Evolutionary conservation across 1,140 invertebrate genomes (phyloP), one percentile per base, ranked within the genome.

Genomic region (Eumaeus atala): DNA sequence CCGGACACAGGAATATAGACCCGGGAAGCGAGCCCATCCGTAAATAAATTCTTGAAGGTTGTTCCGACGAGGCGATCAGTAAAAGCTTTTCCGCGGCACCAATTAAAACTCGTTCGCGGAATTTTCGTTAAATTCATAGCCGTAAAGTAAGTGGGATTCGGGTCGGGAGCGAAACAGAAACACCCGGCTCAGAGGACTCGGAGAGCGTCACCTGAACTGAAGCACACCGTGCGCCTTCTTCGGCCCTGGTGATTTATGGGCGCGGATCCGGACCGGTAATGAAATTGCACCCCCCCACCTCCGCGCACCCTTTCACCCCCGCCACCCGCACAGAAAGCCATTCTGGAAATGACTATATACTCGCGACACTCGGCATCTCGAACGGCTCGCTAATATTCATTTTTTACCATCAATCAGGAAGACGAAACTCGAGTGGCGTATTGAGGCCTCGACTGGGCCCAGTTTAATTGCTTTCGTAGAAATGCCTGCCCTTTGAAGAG

Each of bases 231-330:
- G 67, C 72, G 72, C 65, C 75, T 77, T 78, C 79, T 84, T 85
- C 78, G 77, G 78, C 61, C 70, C 69, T 72, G 75, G 80, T 89
- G 89, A 87, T 89, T 90, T 91, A 90, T 91, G 87, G 76, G 68
- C 84, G 70, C 72, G 80, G 80, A 86, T 85, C 85, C 84, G 84
- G 85, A 84, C 85, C 84, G 84, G 85, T 88, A 88, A 88, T 88
- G 85, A 88, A 88, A 87, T 88, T 87, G 85, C 84, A 83, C 72
- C 69, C 64, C 65, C 66, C 68, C 64, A 57, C 56, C 56, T 44
- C 38, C 58, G 59, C 56, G 61, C 42, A 54, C 64, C 37, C 59
- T 66, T 47, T 38, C 61, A 18, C 62, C 53, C 56, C 40, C 55
- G 55, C 11, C 56, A 14, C 54, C 62, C 59, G 51, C 62, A 44